Base-by-base conservation (phyloP, 2,888 invertebrate genomes). In the Cataglyphis albicans region DNA sequence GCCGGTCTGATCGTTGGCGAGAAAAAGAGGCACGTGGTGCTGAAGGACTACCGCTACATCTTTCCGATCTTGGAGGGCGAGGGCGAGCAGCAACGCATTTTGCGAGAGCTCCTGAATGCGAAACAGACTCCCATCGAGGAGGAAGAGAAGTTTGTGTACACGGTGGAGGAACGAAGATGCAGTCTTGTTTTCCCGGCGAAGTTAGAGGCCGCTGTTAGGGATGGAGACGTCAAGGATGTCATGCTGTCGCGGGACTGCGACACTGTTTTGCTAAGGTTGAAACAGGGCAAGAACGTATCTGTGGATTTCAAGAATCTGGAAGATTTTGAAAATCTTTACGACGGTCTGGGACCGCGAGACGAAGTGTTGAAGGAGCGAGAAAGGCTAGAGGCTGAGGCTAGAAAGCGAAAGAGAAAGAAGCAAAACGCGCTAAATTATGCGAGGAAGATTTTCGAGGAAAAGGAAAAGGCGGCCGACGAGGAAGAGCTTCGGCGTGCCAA, bases 161-260 rank as follows among this genome's bases (percentile, higher is more conserved):
- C 97, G 29, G 97, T 98, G 52, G 96, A 97, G 90, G 97, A 97
- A 90, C 96, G 96, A 91, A 96, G 96, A 93, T 97, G 97, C 93
- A 97, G 97, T 91, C 96, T 98, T 88, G 97, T 98, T 63, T 96
- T 98, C 90, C 96, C 97, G 5, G 96, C 97, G 55, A 96, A 96
- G 83, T 95, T 97, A 92, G 98, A 98, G 93, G 96, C 96, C 15
- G 97, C 97, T 4, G 97, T 97, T 70, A 95, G 97, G 32, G 97
- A 97, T 90, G 97, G 97, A 76, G 97, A 97, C 89, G 96, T 98
- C 48, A 96, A 96, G 82, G 97, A 97, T 91, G 96, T 98, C 2
- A 96, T 97, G 96, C 95, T 98, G 25, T 97, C 97, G 4, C 97
- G 97, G 91, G 97, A 97, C 92, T 96, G 96, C 75, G 97, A 97